These are phyloP conservation scores for Platypus cylindrus DNA, from an alignment of 2,888 invertebrate species.

Conservation along the genomic window DNA sequence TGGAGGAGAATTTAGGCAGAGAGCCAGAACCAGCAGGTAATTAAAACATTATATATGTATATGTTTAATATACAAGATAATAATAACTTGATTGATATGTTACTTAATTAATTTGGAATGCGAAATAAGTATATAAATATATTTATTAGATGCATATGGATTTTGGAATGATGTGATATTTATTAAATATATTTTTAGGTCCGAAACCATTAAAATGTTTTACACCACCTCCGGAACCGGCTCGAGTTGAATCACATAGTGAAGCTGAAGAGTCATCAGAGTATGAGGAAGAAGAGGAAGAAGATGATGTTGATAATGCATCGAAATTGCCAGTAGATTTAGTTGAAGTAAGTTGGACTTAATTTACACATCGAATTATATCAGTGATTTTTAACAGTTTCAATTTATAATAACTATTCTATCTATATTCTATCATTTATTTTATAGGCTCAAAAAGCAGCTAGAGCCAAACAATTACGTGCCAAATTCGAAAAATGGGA, in stretches of 20 bases:
- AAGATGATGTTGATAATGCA: slow-evolving; percentile 34
- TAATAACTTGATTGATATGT: neutral
- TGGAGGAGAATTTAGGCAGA: slow-evolving; percentile 59
- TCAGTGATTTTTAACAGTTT: no score
- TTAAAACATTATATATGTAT: neutral
- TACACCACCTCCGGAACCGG: slow-evolving; percentile 71
- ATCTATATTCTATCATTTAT: slow-evolving; percentile 2
- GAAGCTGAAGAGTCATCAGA: slow-evolving; percentile 35
- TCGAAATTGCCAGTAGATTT: slow-evolving; percentile 28
- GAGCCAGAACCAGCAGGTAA: slow-evolving; percentile 34
- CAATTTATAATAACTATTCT: neutral
- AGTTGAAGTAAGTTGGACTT: slow-evolving; percentile 23
- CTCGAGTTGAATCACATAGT: slow-evolving; percentile 27
- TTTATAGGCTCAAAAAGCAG: slow-evolving; percentile 57
- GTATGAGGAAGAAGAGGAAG: slow-evolving; percentile 37
- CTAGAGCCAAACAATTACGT: slow-evolving; percentile 70
- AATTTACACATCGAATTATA: neutral
- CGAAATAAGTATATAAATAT: neutral
- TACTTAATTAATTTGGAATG: neutral
- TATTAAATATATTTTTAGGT: slow-evolving; percentile 26
- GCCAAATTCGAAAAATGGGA: slow-evolving; percentile 86
- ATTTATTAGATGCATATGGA: slow-evolving; percentile 1
- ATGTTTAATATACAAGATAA: neutral
- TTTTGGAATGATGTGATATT: neutral
- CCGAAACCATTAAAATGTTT: slow-evolving; percentile 79